These are phyloP conservation scores for Formicarius rufipectus DNA, from an alignment of 2,113 vertebrate genomes.

Conservation along the genomic window DNA sequence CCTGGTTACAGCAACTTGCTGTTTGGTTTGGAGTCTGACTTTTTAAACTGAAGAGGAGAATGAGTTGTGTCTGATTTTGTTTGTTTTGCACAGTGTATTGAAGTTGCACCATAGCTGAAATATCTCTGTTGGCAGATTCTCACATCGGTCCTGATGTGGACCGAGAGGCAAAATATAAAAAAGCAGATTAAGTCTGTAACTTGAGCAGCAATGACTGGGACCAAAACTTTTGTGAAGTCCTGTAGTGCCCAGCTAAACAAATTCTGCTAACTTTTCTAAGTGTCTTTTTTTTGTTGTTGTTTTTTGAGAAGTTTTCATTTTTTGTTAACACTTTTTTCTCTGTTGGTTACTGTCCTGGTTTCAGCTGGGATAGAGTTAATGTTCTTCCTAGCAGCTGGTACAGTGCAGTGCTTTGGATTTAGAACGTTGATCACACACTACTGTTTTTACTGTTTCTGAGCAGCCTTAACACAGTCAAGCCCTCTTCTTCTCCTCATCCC, in stretches of 20 bases:
- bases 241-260: neutral
- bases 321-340: neutral
- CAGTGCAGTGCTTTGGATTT: neutral
- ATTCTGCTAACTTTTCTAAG: neutral
- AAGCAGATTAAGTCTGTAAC: neutral
- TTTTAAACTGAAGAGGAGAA: neutral
- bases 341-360: neutral
- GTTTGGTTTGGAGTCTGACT: neutral
- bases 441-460: neutral
- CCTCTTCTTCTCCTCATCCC: neutral
- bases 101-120: neutral
- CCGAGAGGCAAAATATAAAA: rapidly evolving
- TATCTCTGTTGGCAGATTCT: neutral
- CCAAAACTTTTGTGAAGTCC: neutral
- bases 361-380: neutral
- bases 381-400: neutral
- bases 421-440: neutral
- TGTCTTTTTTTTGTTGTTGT: neutral
- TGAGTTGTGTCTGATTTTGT: neutral
- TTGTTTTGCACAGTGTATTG: neutral
- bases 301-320: neutral
- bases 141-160: neutral
- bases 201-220: neutral
- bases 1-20: neutral
- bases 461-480: neutral